A percentile compares a stretch with the other conserved stretches of the same genome.
These are phyloP conservation scores for Salvelinus sp. DNA, from an alignment of 2,113 vertebrate species.

Conservation along the genomic window DNA sequence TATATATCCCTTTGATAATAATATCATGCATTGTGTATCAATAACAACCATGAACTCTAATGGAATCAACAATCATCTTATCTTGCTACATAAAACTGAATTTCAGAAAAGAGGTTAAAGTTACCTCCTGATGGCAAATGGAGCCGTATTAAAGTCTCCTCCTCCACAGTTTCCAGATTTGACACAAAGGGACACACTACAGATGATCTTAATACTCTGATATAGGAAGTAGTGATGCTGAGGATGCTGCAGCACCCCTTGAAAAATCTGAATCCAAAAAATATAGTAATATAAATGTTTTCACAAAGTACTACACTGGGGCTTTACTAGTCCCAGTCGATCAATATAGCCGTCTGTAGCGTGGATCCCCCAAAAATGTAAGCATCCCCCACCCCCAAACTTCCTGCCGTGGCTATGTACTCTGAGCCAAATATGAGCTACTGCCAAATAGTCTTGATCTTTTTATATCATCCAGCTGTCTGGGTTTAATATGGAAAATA, in stretches of 20 bases:
- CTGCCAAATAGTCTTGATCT: constrained; percentile 33
- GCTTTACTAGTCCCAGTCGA: too few relatives aligned
- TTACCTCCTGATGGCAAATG: background rate
- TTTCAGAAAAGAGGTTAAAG: constrained; percentile 3
- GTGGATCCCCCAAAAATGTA: too few relatives aligned
- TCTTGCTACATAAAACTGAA: background rate
- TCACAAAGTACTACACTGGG: too few relatives aligned
- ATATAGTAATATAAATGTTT: too few relatives aligned
- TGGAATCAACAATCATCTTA: background rate
- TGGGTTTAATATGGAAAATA: constrained; percentile 30
- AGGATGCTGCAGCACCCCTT: too few relatives aligned
- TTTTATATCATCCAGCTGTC: constrained; percentile 8
- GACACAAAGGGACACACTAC: constrained; percentile 34
- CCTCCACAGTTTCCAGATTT: background rate
- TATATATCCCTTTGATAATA: too few relatives aligned
- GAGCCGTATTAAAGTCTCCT: constrained; percentile 4
- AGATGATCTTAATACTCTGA: constrained; percentile 49
- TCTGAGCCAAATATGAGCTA: constrained; percentile 16
- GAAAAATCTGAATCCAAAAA: too few relatives aligned
- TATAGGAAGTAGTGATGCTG: too few relatives aligned
- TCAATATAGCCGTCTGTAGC: too few relatives aligned
- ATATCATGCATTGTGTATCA: background rate
- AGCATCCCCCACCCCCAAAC: too few relatives aligned
- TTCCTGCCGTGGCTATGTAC: too few relatives aligned
- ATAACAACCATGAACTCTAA: background rate